Evolutionary conservation across 2,888 invertebrate species (phyloP).

Genomic region (Anthophora plumipes): DNA sequence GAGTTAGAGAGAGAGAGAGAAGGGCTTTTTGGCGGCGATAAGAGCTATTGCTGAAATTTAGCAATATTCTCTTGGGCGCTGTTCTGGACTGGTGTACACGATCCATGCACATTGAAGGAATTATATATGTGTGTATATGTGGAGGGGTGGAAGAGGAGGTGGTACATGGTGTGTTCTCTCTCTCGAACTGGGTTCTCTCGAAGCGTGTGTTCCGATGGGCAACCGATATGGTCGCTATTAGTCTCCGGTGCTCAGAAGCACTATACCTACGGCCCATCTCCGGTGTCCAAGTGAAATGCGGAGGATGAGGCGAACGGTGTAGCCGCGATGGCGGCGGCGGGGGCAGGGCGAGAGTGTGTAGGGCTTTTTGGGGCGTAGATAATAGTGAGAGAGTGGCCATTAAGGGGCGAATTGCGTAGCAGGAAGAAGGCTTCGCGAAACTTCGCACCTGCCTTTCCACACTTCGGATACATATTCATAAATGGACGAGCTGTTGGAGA

Average conservation of each 20-base stretch:
- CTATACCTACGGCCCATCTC: constrained; percentile 67
- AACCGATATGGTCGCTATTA: constrained; percentile 76
- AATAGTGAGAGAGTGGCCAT: constrained; percentile 76
- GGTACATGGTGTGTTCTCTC: constrained; percentile 45
- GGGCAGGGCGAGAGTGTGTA: constrained; percentile 24
- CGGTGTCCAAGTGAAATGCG: constrained; percentile 63
- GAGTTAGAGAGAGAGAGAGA: background rate
- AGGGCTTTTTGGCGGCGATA: constrained; percentile 57
- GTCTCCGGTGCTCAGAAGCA: constrained; percentile 75
- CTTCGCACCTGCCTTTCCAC: constrained; percentile 73
- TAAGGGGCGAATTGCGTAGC: constrained; percentile 72
- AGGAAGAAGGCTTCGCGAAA: constrained; percentile 68
- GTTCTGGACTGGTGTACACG: background rate
- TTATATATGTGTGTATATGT: background rate
- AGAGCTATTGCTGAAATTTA: constrained; percentile 67
- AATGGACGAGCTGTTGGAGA: constrained; percentile 27
- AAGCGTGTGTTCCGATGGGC: constrained; percentile 71
- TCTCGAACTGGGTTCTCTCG: constrained; percentile 24
- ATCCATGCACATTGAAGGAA: background rate
- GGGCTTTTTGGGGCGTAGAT: constrained; percentile 75
- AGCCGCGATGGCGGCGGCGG: background rate
- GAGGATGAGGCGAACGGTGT: constrained; percentile 55
- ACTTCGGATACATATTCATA: constrained; percentile 63
- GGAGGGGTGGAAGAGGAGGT: constrained; percentile 17
- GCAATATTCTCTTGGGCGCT: constrained; percentile 51